Conservation (phyloP, 2,797 vertebrate genomes). For the Phalanger gymnotis region DNA sequence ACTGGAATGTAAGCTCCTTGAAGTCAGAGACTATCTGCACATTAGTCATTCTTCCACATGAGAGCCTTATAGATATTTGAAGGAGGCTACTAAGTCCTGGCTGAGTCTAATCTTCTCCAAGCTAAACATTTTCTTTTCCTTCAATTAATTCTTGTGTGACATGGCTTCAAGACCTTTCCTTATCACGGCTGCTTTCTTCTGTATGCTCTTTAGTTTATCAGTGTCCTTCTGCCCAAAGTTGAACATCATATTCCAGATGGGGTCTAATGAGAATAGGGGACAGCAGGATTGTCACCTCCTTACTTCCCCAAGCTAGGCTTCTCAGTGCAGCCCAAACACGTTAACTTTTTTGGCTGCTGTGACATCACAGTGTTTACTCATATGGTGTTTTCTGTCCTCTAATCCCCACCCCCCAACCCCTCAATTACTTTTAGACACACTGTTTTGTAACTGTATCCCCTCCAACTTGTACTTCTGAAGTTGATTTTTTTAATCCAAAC, state of each 20-base stretch:
- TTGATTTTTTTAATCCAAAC: background rate
- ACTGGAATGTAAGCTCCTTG: background rate
- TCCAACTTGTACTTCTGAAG: background rate
- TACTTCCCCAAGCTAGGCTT: background rate
- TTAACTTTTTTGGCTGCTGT: background rate
- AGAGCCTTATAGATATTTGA: background rate
- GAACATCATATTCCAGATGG: background rate
- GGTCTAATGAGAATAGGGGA: background rate
- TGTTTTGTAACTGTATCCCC: background rate
- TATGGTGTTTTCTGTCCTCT: background rate
- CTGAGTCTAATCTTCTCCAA: background rate
- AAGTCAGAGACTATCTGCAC: background rate
- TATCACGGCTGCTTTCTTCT: background rate
- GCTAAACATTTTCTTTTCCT: background rate
- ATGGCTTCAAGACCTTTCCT: background rate
- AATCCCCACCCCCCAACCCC: background rate
- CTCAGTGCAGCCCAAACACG: background rate
- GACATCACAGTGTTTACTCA: background rate
- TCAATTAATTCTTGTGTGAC: background rate
- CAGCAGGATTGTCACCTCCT: background rate
- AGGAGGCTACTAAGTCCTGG: background rate
- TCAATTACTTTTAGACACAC: background rate
- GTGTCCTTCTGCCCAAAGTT: background rate
- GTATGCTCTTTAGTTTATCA: background rate
- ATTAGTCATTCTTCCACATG: background rate